Evolutionary conservation across 2,888 invertebrate genomes (phyloP), one percentile per base, ranked within the genome.

Genomic region (Tipula lateralis): DNA sequence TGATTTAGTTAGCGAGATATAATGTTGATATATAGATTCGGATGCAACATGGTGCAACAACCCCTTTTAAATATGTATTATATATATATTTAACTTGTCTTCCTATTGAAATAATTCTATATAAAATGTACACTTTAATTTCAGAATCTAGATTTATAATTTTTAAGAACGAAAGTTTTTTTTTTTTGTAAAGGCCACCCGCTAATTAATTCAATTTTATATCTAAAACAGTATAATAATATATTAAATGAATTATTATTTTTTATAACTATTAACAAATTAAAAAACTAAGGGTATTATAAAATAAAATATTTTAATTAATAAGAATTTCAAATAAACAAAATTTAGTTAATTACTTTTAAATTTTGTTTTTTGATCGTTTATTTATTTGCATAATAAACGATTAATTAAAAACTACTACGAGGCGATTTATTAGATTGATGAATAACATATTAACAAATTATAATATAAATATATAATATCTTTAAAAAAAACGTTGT

Each of bases 191-290:
- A n/a, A 44, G n/a, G n/a, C 13, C n/a, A 16, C 44, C 2, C 44
- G 66, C 66, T 66, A 66, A 66, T 66, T 66, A 66, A 66, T 24
- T 66, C 66, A 66, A 66, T 66, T 66, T 66, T 66, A 24, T 66
- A 66, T 66, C 12, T 66, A 24, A n/a, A 50, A 66, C 7, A 66
- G 2, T 24, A 24, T 24, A 66, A n/a, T n/a, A n/a, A n/a, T n/a
- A n/a, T n/a, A n/a, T n/a, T 24, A 24, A 24, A 66, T 24, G 24
- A 66, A 66, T 66, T 66, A 66, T 3, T 24, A 66, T 66, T 66
- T 66, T 19, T 16, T 50, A 50, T 5, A 50, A n/a, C n/a, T n/a
- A 39, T 39, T 39, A 39, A 39, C 44, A 44, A 66, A 66, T 24
- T 66, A 66, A 66, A 66, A 24, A 24, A 66, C 66, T 66, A 66